Percentiles rank a stretch among this genome's conserved stretches.
These are phyloP conservation scores for Aratinga solstitialis DNA, from an alignment of 2,797 vertebrate species.

Conservation along the genomic window DNA sequence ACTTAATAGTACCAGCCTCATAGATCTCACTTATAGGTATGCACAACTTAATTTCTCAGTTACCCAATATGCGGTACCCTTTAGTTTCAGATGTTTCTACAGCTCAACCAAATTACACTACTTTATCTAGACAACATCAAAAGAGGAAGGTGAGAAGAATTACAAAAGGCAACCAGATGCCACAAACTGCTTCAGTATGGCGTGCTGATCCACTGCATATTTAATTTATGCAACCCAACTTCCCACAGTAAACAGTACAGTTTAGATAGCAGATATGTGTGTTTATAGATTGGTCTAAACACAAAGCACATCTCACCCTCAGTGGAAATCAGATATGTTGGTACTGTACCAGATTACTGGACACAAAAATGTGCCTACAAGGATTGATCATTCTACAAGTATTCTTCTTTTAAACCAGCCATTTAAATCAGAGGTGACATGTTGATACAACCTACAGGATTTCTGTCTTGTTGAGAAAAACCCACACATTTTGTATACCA, in stretches of 20 bases:
- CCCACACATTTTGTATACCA: background rate
- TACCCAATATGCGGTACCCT: accelerated
- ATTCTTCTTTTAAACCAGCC: background rate
- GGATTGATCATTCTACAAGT: background rate
- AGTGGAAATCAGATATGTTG: background rate
- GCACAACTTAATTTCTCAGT: background rate
- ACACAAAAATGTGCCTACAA: background rate
- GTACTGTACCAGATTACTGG: background rate
- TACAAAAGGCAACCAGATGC: background rate
- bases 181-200: background rate
- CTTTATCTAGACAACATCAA: background rate
- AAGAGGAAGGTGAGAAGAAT: background rate
- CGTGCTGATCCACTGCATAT: background rate
- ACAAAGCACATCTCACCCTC: background rate
- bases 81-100: background rate
- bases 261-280: background rate
- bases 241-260: background rate
- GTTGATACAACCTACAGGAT: background rate
- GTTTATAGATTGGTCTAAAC: background rate
- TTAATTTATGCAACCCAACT: background rate
- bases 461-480: background rate
- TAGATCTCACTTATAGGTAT: accelerated
- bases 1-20: background rate
- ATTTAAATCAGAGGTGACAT: background rate
- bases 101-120: background rate